Conservation (phyloP, 2,113 vertebrate genomes). For the Pungitius pungitius region DNA sequence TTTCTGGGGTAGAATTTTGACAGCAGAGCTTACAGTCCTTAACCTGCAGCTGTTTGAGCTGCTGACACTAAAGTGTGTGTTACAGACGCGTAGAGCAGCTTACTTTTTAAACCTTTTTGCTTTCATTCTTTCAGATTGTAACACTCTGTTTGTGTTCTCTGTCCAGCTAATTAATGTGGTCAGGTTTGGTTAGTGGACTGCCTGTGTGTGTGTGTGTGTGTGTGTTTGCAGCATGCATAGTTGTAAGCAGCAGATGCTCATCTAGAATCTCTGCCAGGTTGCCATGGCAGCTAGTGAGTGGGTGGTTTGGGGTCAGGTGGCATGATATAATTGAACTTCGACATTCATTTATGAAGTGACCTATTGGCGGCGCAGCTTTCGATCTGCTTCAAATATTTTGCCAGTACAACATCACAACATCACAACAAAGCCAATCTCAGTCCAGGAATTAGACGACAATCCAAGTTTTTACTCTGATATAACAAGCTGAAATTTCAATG, state of each 20-base stretch:
- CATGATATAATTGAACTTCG: constrained; percentile 56
- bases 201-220: constrained; percentile 27
- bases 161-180: constrained; percentile 54
- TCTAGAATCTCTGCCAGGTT: constrained; percentile 70
- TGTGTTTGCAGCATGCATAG: constrained; percentile 37
- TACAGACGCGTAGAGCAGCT: background rate
- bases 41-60: background rate
- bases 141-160: constrained; percentile 6
- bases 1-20: constrained; percentile 4
- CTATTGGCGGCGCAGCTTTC: constrained; percentile 37
- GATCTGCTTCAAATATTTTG: constrained; percentile 52
- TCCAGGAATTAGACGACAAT: background rate
- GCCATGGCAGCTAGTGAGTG: constrained; percentile 71
- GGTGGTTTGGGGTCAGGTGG: constrained; percentile 53
- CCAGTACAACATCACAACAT: constrained; percentile 27
- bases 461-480: constrained; percentile 9
- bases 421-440: background rate
- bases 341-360: constrained; percentile 64
- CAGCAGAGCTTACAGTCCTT: background rate
- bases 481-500: background rate
- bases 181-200: constrained; percentile 39
- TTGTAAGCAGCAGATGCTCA: constrained; percentile 75
- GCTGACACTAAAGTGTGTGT: background rate
- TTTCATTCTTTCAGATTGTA: background rate
- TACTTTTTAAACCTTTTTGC: background rate